These are phyloP conservation scores for Crocuta crocuta DNA, from an alignment of 2,113 vertebrate species.

Conservation along the genomic window DNA sequence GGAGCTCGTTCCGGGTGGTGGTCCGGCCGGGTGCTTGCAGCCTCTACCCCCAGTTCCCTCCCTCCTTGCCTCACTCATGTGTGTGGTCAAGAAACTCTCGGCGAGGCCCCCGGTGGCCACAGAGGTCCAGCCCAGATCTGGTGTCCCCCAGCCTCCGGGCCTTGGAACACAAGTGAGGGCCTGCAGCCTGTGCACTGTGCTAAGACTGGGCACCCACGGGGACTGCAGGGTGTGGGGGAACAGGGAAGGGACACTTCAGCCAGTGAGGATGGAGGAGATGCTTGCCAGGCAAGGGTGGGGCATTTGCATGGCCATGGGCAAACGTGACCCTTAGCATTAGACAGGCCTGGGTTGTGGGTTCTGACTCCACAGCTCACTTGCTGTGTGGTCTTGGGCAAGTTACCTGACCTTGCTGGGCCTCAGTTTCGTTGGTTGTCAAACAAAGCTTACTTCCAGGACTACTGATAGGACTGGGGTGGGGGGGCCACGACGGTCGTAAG, in stretches of 20 bases:
- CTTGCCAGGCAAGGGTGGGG: not conserved
- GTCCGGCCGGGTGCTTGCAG: not conserved
- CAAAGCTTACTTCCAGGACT: not conserved
- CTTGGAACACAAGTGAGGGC: not conserved
- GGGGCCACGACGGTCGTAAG: not conserved
- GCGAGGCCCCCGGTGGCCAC: not conserved
- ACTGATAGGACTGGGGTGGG: not conserved
- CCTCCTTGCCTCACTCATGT: not conserved
- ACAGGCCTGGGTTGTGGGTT: not conserved
- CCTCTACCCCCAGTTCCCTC: not conserved
- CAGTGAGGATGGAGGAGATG: rapidly evolving
- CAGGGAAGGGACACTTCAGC: not conserved
- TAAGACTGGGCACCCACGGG: rapidly evolving
- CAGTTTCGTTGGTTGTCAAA: not conserved
- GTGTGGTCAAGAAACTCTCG: not conserved
- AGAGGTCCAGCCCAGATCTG: not conserved
- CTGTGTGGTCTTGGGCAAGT: not conserved
- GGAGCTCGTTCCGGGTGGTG: constrained; percentile 57
- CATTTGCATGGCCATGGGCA: rapidly evolving
- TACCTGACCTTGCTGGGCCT: not conserved
- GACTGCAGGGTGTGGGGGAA: rapidly evolving
- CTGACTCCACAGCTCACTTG: not conserved
- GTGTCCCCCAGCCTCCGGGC: not conserved
- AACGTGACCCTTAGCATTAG: not conserved
- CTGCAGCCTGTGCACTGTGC: not conserved